Evolutionary conservation across 2,888 invertebrate species (phyloP).

Genomic region (Lithophane ornitopus): DNA sequence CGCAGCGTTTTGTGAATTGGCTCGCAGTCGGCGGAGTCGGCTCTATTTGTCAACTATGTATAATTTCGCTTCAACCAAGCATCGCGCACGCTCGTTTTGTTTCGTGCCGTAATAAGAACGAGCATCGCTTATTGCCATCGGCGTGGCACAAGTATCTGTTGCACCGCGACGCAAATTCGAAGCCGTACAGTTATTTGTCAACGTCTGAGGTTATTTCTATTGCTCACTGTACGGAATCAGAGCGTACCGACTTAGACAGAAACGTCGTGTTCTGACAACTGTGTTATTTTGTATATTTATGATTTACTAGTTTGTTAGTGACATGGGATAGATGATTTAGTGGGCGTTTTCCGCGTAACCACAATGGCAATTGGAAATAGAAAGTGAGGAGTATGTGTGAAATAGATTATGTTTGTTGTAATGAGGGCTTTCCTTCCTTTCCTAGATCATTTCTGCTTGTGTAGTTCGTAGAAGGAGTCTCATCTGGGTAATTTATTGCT

Average conservation of each 20-base stretch:
- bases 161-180: constrained; percentile 69
- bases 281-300: constrained; percentile 68
- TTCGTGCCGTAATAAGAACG: constrained; percentile 62
- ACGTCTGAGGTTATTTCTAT: constrained; percentile 77
- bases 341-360: constrained; percentile 42
- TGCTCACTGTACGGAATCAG: constrained; percentile 73
- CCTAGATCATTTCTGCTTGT: constrained; percentile 16
- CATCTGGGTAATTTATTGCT: constrained; percentile 41
- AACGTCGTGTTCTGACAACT: constrained; percentile 67
- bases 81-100: constrained; percentile 65
- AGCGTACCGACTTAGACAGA: constrained; percentile 68
- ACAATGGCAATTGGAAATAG: constrained; percentile 48
- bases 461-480: constrained; percentile 16
- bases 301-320: constrained; percentile 63
- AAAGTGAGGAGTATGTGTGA: constrained; percentile 33
- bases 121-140: constrained; percentile 63
- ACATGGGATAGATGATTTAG: constrained; percentile 62
- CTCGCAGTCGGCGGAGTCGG: constrained; percentile 69
- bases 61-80: constrained; percentile 76
- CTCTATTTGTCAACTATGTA: constrained; percentile 82
- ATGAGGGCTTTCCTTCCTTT: constrained; percentile 33
- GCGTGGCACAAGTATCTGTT: constrained; percentile 60
- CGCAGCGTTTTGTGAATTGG: constrained; percentile 80
- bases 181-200: constrained; percentile 76
- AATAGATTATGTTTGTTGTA: constrained; percentile 19